Base-by-base conservation (phyloP, 1,140 invertebrate species). In the Stratiolaelaps scimitus region DNA sequence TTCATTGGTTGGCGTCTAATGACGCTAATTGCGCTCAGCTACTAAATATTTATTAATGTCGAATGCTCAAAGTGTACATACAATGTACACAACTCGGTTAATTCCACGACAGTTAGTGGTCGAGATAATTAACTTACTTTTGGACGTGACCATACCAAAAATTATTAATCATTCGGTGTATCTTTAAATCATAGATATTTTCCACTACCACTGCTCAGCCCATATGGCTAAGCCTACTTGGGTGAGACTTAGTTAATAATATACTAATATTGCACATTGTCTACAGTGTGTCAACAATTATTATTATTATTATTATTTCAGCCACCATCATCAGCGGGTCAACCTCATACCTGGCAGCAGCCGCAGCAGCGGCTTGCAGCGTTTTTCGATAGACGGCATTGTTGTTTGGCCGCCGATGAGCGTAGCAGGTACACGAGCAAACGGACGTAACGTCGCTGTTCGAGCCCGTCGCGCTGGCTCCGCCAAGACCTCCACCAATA, bases 391-490 rank as follows among this genome's bases (percentile, higher is more conserved):
- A 60, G 23, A 29, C 34, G 26, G 26, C 53, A 6, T 60, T 60
- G 34, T 60, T 60, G 53, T 60, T 60, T 13, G 26, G 26, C 6
- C 34, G 26, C 26, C 34, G 66, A 28, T 70, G 67, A 23, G 83
- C 83, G 71, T 84, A 84, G 76, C 88, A 90, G 65, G 83, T 85
- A 76, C 87, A 89, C 67, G 84, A 86, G 77, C 87, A 90, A 67
- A 89, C 86, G 44, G 86, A 88, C 43, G 82, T 76, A 43, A 81
- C 79, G 74, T 87, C 84, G 71, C 83, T 80, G 72, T 73, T 75
- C 48, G 53, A 60, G 26, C 53, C 78, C 28, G 78, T 76, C 70
- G 47, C 30, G 23, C 70, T 69, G 17, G 71, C 68, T 71, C 82
- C 82, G 67, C 69, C 29, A 43, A 29, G 43, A 34, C 20, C 20